Evolutionary conservation across 2,888 invertebrate genomes (phyloP), one percentile per base, ranked within the genome.

Genomic region (Proisotoma minuta): DNA sequence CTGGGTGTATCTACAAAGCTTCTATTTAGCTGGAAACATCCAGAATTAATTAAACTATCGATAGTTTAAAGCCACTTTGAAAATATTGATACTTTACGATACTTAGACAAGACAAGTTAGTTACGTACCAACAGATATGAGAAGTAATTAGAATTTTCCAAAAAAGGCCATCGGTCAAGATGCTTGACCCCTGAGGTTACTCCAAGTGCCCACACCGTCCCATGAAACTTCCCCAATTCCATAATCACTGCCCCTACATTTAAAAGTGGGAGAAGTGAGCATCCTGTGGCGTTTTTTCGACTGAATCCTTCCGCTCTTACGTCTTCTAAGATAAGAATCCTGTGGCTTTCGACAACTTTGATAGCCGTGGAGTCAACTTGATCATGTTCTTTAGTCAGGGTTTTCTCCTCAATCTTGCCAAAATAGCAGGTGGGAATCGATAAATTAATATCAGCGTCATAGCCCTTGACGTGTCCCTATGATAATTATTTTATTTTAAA

Each of bases 241-340:
- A 59, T 59, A 49, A 65, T 47, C 15, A 52, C 61, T 27, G 49
- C 65, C 40, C 59, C 51, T 12, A 62, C 65, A 39, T 62, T 65
- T 48, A 65, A 23, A 12, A 65, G 34, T 4, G 62, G 59, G 15
- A 65, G 62, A 22, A 65, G 62, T 2, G 62, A 52, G 20, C 56
- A 60, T 2, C 18, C 48, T 18, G 27, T 34, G 4, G 50, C 23
- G 51, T 40, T 65, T 39, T 47, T 59, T 4, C 12, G n/a, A 28
- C 54, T 51, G 52, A 59, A 65, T 4, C 59, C 62, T 2, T 29
- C 49, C 23, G 29, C 22, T 8, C 15, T 26, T 34, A 65, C 18
- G 50, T 65, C 62, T 24, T 61, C 51, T 4, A 62, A 23, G 26
- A 65, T 40, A 5, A 65, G 54, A 22, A 65, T 49, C 23, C 62